phyloP scores from a whole-genome alignment of 2,888 invertebrate genomes.

The Elmis aenea region DNA sequence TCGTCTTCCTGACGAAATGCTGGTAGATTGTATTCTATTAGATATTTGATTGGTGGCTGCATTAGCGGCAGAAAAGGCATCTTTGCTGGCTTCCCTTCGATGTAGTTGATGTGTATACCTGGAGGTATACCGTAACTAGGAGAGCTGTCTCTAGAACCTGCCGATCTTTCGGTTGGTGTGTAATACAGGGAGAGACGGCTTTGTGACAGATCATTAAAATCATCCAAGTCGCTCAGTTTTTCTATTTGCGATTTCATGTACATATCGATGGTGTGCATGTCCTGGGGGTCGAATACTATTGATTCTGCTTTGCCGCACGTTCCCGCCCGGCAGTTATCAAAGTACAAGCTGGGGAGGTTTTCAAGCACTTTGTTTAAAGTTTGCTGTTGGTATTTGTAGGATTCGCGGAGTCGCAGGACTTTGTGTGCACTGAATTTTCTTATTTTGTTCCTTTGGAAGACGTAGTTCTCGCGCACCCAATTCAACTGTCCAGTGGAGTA shows the following conservation, averaged over 20 bases:
- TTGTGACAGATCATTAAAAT: constrained; percentile 50
- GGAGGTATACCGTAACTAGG: constrained; percentile 48
- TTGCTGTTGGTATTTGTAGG: constrained; percentile 94
- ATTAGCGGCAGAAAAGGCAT: constrained; percentile 1
- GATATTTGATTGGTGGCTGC: constrained; percentile 5
- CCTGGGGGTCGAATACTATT: constrained; percentile 61
- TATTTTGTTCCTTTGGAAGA: constrained; percentile 90
- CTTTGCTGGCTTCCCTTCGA: constrained; percentile 46
- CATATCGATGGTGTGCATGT: constrained; percentile 59
- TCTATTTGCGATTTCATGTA: constrained; percentile 66
- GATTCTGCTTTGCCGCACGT: constrained; percentile 75
- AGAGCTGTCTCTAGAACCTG: constrained; percentile 45
- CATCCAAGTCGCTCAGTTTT: constrained; percentile 53
- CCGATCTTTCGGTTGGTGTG: constrained; percentile 70
- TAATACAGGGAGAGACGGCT: constrained; percentile 75
- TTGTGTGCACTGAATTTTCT: constrained; percentile 93
- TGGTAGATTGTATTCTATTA: no score
- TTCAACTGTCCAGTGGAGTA: constrained; percentile 88
- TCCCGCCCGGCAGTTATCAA: constrained; percentile 89
- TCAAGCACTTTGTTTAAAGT: constrained; percentile 90
- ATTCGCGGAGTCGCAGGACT: constrained; percentile 80
- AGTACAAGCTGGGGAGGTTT: constrained; percentile 83
- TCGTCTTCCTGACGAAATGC: no score
- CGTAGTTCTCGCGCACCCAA: constrained; percentile 93
- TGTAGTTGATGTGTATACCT: constrained; percentile 64